Base-by-base conservation (phyloP, 2,113 vertebrate species). In the Riparia riparia region DNA sequence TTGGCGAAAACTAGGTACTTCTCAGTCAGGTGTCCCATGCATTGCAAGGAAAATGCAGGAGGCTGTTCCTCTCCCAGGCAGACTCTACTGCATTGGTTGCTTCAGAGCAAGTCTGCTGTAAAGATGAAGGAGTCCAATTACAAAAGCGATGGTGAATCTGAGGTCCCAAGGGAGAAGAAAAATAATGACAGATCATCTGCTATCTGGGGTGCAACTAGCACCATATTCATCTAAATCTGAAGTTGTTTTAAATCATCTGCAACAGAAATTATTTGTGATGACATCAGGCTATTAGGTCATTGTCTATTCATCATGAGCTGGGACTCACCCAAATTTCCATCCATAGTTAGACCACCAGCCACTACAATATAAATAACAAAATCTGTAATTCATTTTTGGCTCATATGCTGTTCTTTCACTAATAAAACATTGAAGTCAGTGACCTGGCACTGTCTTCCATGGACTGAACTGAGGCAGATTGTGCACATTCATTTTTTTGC, bases 351-450 rank as follows among this genome's bases (percentile, higher is more conserved):
- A 77, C 70, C 70, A 63, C 50, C 1, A 3, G 31, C 32, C 79
- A 65, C 60, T 73, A 79, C 41, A 41, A 19, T 18, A 83, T 32
- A 82, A 82, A 64, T 88, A 77, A 90, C 53, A 89, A 80, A 87
- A 72, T 9, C 25, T 69, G 50, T 22, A 10, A 51, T 42, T 86
- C 11, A 32, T 86, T 86, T 86, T 86, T 89, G 31, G 50, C 58
- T 86, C 80, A 50, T 41, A 81, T 34, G 17, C 21, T 20, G 53
- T 86, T 73, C 28, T 83, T 94, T 56, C 58, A 50, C 44, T 53
- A 83, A 77, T 53, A 80, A 88, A 95, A 53, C 58, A 53, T 12
- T 45, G 68, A 34, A 76, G 80, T 5, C 11, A 72, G 57, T 3
- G 22, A 82, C 66, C 34, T 80, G 37, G 41, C 24, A 42, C 44